Conservation (phyloP, 2,888 invertebrate species). For the Aphelenchoides bicaudatus region DNA sequence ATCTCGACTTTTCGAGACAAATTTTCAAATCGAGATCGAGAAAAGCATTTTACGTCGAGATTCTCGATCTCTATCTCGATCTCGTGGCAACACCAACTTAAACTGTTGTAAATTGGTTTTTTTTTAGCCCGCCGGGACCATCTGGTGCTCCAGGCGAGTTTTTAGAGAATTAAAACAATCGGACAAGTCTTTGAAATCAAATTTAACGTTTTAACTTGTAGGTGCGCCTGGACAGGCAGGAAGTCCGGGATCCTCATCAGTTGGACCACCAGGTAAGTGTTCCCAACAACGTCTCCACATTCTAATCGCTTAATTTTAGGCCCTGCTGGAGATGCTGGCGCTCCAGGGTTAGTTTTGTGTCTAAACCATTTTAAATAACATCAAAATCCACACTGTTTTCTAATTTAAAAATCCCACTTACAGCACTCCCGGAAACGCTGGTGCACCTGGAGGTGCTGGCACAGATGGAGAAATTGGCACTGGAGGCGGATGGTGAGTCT, state of each 20-base stretch:
- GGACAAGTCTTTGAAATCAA: conserved; percentile 26
- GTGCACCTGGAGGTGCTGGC: conserved; percentile 14
- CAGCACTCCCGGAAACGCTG: conserved; percentile 14
- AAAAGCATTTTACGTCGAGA: too few relatives aligned
- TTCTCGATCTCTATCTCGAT: too few relatives aligned
- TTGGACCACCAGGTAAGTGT: conserved; percentile 20
- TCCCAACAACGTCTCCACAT: too few relatives aligned
- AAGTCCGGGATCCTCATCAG: conserved; percentile 13
- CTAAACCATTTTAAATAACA: not conserved
- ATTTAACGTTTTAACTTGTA: too few relatives aligned
- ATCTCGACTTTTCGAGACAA: too few relatives aligned
- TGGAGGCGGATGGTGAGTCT: conserved; percentile 25
- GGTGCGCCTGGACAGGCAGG: conserved; percentile 34
- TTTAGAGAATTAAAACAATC: too few relatives aligned
- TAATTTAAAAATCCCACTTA: not conserved
- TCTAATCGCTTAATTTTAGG: too few relatives aligned
- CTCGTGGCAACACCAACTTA: too few relatives aligned
- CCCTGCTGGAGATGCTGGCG: conserved; percentile 21
- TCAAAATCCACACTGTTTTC: conserved; percentile 1
- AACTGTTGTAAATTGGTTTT: too few relatives aligned
- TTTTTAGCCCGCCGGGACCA: too few relatives aligned
- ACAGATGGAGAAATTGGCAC: conserved; percentile 22
- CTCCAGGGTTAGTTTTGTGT: conserved; percentile 12
- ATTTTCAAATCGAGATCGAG: too few relatives aligned
- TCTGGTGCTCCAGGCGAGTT: conserved; percentile 35